phyloP scores from a whole-genome alignment of 2,797 vertebrate species.

The Spinus pinus region DNA sequence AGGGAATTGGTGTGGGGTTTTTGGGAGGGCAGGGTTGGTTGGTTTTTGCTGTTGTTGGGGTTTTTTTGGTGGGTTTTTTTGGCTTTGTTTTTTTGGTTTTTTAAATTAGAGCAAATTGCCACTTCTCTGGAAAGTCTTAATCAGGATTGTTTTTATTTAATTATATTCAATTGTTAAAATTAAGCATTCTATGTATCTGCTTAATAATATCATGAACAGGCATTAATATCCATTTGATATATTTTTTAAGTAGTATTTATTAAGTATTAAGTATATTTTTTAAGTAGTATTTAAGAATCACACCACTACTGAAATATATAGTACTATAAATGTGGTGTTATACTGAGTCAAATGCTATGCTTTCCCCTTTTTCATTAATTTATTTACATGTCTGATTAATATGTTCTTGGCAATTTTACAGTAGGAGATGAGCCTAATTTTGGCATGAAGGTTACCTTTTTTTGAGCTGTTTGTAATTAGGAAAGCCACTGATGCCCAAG shows the following conservation, averaged over 20 bases:
- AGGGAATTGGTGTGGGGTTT: no score
- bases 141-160: background rate
- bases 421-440: background rate
- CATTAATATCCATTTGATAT: background rate
- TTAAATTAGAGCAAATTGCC: background rate
- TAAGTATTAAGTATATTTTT: background rate
- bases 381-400: background rate
- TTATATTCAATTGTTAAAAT: background rate
- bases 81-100: background rate
- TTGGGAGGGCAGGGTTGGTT: accelerated
- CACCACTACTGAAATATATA: background rate
- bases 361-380: background rate
- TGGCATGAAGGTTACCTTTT: background rate
- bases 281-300: background rate
- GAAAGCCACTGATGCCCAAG: background rate
- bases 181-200: background rate
- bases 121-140: background rate
- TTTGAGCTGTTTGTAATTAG: background rate
- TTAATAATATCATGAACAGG: background rate
- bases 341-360: background rate
- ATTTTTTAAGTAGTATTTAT: background rate
- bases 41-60: background rate
- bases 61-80: background rate
- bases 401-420: background rate
- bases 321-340: background rate